These are phyloP conservation scores for Acromyrmex heyeri DNA, from an alignment of 1,140 invertebrate species.

Conservation along the genomic window DNA sequence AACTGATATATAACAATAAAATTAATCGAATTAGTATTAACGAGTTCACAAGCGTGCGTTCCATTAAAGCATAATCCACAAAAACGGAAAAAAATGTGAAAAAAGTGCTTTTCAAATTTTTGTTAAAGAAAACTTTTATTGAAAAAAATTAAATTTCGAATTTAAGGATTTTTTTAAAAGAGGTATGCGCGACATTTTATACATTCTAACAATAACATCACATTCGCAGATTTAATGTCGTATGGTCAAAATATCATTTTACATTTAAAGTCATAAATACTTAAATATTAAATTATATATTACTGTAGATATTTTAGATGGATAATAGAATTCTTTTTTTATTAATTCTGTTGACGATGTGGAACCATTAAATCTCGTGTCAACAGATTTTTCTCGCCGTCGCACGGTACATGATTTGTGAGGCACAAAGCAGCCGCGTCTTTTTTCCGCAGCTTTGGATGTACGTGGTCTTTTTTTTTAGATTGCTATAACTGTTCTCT, in stretches of 20 bases:
- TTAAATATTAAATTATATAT: not conserved
- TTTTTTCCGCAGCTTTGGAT: conserved; percentile 7
- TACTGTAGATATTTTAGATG: not conserved
- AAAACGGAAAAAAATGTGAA: not conserved
- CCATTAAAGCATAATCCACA: not conserved
- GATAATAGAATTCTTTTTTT: not conserved
- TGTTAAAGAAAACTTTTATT: not conserved
- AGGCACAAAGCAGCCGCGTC: conserved; percentile 30
- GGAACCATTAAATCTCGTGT: conserved; percentile 34
- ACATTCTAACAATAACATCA: not conserved
- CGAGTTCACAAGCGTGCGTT: not conserved
- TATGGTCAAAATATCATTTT: not conserved
- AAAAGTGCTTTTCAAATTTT: not conserved
- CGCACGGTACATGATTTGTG: conserved; percentile 29
- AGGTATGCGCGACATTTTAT: not conserved
- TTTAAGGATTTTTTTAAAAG: not conserved
- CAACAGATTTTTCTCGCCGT: conserved; percentile 26
- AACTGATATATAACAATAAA: not conserved
- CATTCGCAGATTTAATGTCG: not conserved
- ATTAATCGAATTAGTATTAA: conserved; percentile 19
- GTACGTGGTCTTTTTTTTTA: conserved; percentile 38
- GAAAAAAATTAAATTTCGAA: not conserved
- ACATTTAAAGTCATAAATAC: not conserved
- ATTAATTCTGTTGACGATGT: conserved; percentile 51
- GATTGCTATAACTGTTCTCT: conserved; percentile 37